Base-by-base conservation (phyloP, 2,113 vertebrate genomes). In the Seriola dumerili region DNA sequence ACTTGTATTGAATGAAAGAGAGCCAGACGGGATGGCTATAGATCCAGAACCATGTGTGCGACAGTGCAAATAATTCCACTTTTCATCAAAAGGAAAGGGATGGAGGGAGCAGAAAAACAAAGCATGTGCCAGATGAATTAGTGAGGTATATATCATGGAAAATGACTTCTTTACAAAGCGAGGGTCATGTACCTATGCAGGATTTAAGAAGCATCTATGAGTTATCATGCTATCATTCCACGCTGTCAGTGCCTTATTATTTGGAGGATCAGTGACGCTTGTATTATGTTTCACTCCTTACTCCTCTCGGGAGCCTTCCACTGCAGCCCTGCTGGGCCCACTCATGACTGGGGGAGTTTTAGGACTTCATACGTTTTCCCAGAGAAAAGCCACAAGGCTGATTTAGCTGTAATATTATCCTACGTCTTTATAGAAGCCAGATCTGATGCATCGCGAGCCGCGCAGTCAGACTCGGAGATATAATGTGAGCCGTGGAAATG, bases 181-280 rank as follows among this genome's bases (percentile, higher is more conserved):
- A 91, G 95, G 96, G 97, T 97, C 96, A 95, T 96, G 95, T 96
- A 96, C 96, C 96, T 97, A 95, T 83, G 94, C 92, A 95, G 94
- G 93, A 94, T 96, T 93, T 86, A 94, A 92, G 96, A 96, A 96
- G 94, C 95, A 92, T 94, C 96, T 90, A 91, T 97, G 96, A 97
- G 96, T 97, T 97, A 97, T 97, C 96, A 96, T 96, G 96, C 96
- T 95, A 96, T 97, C 97, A 96, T 96, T 97, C 96, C 96, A 94
- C 92, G 91, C 95, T 97, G 97, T 97, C 97, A 98, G 95, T 94
- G 93, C 95, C 93, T 96, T 96, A 97, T 98, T 97, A 97, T 96
- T 95, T 91, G 92, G 96, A 96, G 94, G 96, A 96, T 97, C 94
- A 96, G 95, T 96, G 96, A 95, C 95, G 93, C 95, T 95, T 92